These are phyloP conservation scores for Abrostola tripartita DNA, from an alignment of 2,888 invertebrate genomes.

Conservation along the genomic window DNA sequence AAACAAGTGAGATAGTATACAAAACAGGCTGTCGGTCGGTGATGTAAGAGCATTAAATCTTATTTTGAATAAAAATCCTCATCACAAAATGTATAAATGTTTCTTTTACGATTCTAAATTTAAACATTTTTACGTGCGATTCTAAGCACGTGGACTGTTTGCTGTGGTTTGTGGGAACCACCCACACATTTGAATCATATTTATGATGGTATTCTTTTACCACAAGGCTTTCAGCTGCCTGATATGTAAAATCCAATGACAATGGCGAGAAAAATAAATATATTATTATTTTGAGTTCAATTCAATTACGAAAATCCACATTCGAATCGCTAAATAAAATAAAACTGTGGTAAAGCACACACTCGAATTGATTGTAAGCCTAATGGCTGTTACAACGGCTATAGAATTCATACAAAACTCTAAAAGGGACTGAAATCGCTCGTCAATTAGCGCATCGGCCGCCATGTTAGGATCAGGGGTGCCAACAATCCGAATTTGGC, in stretches of 20 bases:
- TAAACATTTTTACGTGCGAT: too few species aligned
- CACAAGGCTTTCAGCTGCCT: neutral
- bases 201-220: too few species aligned
- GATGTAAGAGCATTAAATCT: too few species aligned
- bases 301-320: neutral
- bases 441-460: constrained; percentile 42
- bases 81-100: too few species aligned
- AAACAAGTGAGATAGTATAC: too few species aligned
- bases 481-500: constrained; percentile 49
- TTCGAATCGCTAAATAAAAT: neutral
- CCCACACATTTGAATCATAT: too few species aligned
- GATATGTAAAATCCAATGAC: neutral
- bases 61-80: too few species aligned
- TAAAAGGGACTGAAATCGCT: constrained; percentile 29
- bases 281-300: neutral
- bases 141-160: too few species aligned
- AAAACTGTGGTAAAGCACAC: constrained; percentile 4
- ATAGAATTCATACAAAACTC: constrained; percentile 30
- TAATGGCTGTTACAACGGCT: constrained; percentile 21
- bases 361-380: constrained; percentile 7
- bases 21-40: too few species aligned
- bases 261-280: neutral
- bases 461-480: constrained; percentile 48
- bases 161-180: too few species aligned
- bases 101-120: too few species aligned